These are phyloP conservation scores for Hippocampus guttulatus DNA, from an alignment of 2,113 vertebrate species.

Conservation along the genomic window DNA sequence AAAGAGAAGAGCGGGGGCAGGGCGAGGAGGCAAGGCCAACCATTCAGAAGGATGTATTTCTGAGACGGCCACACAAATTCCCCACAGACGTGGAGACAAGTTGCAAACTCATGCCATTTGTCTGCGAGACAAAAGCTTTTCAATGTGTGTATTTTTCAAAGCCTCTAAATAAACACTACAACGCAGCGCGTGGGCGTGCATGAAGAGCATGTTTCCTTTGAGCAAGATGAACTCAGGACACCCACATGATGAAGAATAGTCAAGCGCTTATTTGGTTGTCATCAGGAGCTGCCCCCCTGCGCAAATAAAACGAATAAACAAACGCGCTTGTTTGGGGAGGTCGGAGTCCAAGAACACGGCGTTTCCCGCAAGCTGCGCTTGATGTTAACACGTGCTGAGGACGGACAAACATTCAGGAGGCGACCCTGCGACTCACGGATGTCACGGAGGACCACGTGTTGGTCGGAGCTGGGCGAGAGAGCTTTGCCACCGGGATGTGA, in stretches of 20 bases:
- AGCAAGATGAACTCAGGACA: not conserved
- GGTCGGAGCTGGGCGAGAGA: not conserved
- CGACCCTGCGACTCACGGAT: not conserved
- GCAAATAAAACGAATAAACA: conserved; percentile 18
- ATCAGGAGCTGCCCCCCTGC: not conserved
- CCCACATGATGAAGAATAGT: not conserved
- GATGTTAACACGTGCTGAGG: not conserved
- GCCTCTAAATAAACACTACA: not conserved
- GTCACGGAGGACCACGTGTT: not conserved
- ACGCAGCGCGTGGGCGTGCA: not conserved
- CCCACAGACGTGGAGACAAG: not conserved
- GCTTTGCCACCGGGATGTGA: not conserved
- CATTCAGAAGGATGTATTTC: conserved; percentile 26
- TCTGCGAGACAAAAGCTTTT: not conserved
- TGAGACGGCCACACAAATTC: conserved; percentile 8
- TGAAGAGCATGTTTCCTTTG: not conserved
- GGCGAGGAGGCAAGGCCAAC: conserved; percentile 24
- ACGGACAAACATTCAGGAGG: not conserved
- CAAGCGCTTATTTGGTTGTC: not conserved
- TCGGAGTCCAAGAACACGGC: conserved; percentile 33
- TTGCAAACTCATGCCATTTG: not conserved
- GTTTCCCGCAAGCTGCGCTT: not conserved
- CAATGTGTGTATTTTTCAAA: not conserved
- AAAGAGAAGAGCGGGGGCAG: not conserved
- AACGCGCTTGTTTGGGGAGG: conserved; percentile 14